These are phyloP conservation scores for Xiphophorus birchmanni DNA, from an alignment of 2,797 vertebrate genomes.

Conservation along the genomic window DNA sequence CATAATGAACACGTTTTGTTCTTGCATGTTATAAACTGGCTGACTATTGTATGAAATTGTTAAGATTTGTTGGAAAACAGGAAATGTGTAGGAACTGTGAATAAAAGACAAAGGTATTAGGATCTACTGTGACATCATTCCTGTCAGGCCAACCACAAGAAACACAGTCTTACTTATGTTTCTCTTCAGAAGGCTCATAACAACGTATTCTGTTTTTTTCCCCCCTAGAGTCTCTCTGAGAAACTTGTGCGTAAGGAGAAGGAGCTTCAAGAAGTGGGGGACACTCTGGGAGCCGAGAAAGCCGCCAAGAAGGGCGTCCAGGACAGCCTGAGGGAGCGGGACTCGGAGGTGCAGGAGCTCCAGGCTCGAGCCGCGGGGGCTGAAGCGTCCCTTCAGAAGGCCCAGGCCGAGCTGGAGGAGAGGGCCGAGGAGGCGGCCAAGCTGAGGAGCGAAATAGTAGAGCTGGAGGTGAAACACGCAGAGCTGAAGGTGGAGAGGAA, in stretches of 20 bases:
- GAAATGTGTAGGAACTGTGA: not conserved
- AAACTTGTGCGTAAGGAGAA: conserved; percentile 87
- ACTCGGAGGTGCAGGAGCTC: conserved; percentile 90
- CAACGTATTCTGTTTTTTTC: conserved; percentile 3
- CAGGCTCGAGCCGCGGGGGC: conserved; percentile 83
- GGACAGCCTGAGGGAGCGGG: conserved; percentile 86
- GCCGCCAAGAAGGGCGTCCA: conserved; percentile 85
- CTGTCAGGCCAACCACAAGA: not conserved
- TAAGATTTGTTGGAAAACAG: not conserved
- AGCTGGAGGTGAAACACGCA: conserved; percentile 89
- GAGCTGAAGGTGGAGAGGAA: conserved; percentile 93
- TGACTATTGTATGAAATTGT: not conserved
- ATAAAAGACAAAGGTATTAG: not conserved
- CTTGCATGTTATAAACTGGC: not conserved
- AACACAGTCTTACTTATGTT: not conserved
- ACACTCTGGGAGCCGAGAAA: conserved; percentile 83
- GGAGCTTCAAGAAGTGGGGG: conserved; percentile 86
- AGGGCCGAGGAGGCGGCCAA: conserved; percentile 82
- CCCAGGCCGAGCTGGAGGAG: conserved; percentile 84
- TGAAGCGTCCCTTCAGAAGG: conserved; percentile 85
- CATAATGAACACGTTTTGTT: not conserved
- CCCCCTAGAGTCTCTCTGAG: conserved; percentile 83
- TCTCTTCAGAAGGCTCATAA: not conserved
- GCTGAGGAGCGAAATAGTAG: conserved; percentile 87
- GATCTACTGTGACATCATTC: not conserved